phyloP scores from a whole-genome alignment of 2,797 vertebrate genomes.

The Odontamblyopus lacepedii region DNA sequence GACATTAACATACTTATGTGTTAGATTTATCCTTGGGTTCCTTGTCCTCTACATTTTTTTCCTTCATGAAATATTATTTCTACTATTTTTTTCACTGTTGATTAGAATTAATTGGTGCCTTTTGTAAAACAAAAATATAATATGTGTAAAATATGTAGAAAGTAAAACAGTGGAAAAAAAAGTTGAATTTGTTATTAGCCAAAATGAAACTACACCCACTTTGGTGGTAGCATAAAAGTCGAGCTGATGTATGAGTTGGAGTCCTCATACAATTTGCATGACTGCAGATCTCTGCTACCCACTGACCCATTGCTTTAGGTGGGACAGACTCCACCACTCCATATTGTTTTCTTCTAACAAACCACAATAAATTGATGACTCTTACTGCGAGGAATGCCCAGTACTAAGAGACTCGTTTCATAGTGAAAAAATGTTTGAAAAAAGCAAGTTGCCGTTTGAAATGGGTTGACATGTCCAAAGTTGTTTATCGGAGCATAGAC shows the following conservation, averaged over 20 bases:
- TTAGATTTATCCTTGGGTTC: background rate
- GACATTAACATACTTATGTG: background rate
- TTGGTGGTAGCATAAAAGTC: background rate
- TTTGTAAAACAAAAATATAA: too few species aligned
- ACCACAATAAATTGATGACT: constrained; percentile 50
- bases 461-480: constrained; percentile 21
- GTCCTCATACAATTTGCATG: constrained; percentile 28
- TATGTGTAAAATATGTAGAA: too few species aligned
- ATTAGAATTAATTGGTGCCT: too few species aligned
- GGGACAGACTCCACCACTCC: constrained; percentile 28
- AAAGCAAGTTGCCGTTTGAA: constrained; percentile 26
- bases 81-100: too few species aligned
- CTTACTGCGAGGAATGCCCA: constrained; percentile 36
- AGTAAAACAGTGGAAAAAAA: too few species aligned
- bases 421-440: constrained; percentile 18
- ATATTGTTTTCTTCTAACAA: constrained; percentile 43
- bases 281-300: constrained; percentile 38
- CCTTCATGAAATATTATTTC: too few species aligned
- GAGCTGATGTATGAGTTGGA: constrained; percentile 49
- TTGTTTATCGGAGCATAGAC: constrained; percentile 17
- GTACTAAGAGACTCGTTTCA: constrained; percentile 19
- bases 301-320: constrained; percentile 42
- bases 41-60: background rate
- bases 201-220: background rate
- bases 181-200: too few species aligned